Evolutionary conservation across 2,113 vertebrate species (phyloP).

Genomic region (Apistogramma diplotaenia): DNA sequence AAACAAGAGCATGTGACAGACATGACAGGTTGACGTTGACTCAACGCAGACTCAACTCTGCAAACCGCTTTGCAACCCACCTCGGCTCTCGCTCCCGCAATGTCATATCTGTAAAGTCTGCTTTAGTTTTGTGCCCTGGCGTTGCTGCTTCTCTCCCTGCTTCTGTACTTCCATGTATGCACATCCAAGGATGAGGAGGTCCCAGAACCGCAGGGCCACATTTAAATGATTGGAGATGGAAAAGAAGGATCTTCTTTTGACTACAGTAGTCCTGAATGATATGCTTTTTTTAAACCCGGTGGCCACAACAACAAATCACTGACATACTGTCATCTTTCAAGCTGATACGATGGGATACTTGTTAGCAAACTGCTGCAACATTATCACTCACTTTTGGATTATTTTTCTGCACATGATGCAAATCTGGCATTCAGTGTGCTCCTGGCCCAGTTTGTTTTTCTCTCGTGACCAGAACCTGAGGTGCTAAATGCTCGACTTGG

Average conservation of each 20-base stretch:
- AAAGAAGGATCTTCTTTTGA: not conserved
- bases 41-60: too few species aligned
- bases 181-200: not conserved
- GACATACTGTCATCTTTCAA: not conserved
- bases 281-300: not conserved
- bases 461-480: not conserved
- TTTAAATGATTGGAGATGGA: not conserved
- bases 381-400: not conserved
- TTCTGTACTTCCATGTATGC: fast-evolving
- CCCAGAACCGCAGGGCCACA: not conserved
- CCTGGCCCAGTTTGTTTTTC: not conserved
- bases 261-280: too few species aligned
- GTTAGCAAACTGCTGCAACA: not conserved
- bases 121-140: not conserved
- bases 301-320: not conserved
- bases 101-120: not conserved
- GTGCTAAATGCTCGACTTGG: not conserved
- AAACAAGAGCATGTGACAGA: slow-evolving; percentile 28
- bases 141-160: not conserved
- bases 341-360: not conserved
- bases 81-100: not conserved
- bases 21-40: slow-evolving; percentile 22
- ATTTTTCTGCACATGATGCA: not conserved
- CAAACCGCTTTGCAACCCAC: not conserved
- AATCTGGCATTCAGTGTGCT: not conserved